phyloP scores from a whole-genome alignment of 2,888 invertebrate genomes.

The Dryobota labecula region DNA sequence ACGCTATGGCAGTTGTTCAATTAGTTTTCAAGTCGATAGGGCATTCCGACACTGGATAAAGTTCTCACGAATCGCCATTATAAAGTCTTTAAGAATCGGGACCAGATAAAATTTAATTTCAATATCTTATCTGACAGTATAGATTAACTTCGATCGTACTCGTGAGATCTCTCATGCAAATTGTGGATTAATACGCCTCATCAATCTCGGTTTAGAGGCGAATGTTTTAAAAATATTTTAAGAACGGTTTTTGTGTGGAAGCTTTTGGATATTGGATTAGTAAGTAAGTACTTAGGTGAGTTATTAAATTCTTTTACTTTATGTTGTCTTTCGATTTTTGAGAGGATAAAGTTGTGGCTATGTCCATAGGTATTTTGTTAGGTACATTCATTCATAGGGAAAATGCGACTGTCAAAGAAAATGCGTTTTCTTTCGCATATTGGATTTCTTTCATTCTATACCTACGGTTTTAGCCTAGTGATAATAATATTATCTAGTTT shows the following conservation, averaged over 20 bases:
- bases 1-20: conserved; percentile 74
- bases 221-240: conserved; percentile 35
- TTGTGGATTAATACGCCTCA: conserved; percentile 65
- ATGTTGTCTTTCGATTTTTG: not conserved
- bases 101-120: conserved; percentile 80
- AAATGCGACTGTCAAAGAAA: not conserved
- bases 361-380: not conserved
- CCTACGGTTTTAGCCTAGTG: not conserved
- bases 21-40: conserved; percentile 72
- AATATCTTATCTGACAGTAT: conserved; percentile 77
- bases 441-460: not conserved
- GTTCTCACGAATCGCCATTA: conserved; percentile 74
- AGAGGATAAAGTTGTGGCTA: not conserved
- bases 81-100: conserved; percentile 76
- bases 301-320: not conserved
- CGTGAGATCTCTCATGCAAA: conserved; percentile 64
- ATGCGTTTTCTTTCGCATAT: not conserved
- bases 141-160: conserved; percentile 66
- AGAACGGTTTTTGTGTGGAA: conserved; percentile 2
- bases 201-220: conserved; percentile 55
- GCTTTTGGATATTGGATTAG: not conserved
- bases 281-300: not conserved
- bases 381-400: too few species aligned
- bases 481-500: too few species aligned
- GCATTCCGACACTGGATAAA: conserved; percentile 69